Percentiles rank a stretch among this genome's conserved stretches.
phyloP scores from a whole-genome alignment of 2,113 vertebrate species.

The Tragelaphus imberbis region DNA sequence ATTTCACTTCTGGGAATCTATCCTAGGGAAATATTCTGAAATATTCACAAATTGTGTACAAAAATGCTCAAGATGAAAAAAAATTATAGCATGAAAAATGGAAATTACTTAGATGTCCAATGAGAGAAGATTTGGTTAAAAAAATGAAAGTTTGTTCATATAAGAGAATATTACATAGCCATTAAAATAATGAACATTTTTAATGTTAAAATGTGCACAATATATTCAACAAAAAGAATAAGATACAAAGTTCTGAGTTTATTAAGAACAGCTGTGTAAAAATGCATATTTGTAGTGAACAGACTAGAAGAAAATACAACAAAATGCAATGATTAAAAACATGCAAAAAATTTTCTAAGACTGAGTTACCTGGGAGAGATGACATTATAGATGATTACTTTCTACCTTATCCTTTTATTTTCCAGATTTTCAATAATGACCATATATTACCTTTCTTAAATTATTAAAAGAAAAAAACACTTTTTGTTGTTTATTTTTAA shows the following conservation, averaged over 20 bases:
- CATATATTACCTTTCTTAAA: background rate
- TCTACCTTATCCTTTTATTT: constrained; percentile 3
- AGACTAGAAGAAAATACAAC: background rate
- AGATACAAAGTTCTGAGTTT: background rate
- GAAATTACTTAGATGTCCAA: background rate
- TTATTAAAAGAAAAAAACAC: background rate
- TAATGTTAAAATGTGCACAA: background rate
- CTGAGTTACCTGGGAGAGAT: background rate
- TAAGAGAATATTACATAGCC: background rate
- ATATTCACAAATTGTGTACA: background rate
- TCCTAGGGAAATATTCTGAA: constrained; percentile 12
- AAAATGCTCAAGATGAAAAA: background rate
- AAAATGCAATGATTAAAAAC: constrained; percentile 1
- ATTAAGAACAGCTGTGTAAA: background rate
- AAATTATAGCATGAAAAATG: background rate
- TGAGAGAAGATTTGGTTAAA: background rate
- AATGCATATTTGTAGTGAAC: background rate
- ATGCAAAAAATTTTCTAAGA: background rate
- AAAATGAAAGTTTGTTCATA: background rate
- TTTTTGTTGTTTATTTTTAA: background rate
- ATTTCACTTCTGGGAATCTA: background rate
- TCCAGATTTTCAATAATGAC: background rate
- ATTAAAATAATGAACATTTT: constrained; percentile 28
- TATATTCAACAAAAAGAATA: background rate
- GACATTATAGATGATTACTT: background rate